Base-by-base conservation (phyloP, 2,113 vertebrate genomes). In the Platichthys flesus region DNA sequence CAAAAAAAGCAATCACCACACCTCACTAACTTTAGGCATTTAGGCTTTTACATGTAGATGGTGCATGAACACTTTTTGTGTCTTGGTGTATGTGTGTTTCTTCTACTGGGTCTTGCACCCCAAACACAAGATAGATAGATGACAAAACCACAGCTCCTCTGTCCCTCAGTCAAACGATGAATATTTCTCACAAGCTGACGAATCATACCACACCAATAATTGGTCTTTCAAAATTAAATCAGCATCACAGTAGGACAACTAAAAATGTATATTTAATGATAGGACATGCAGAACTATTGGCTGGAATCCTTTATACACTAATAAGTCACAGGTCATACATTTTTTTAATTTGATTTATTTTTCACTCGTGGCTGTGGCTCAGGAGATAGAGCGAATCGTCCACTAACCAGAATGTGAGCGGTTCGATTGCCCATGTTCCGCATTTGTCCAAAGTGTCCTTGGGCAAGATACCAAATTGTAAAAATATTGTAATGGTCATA, bases 51-150 rank as follows among this genome's bases (percentile, higher is more conserved):
- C 68, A 20, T 74, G 69, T 68, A 37, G 54, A 15, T 35, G 3
- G 21, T 64, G 21, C 1, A 21, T 20, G 71, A 35, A 69, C 70
- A 40, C 5, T 58, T 31, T 75, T 20, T 90, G 66, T 75, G 62
- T 78, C 78, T 60, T 74, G 85, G 87, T 90, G 57, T 60, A 56
- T 0, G n/a, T 79, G 60, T 79, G 78, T 86, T 78, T 78, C 12
- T 23, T 87, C 87, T 87, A 73, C 90, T 90, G 70, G 28, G 80
- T 85, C 85, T 89, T 89, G 83, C 80, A 74, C 49, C 63, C 57
- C 58, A 2, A 63, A 70, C 26, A 72, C 18, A 71, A 66, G 8
- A 56, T 9, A 26, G 13, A 52, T 28, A 31, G 5, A 24, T 24
- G 47, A 51, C 26, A 2, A 31, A n/a, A 62, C n/a, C 71, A 18